Percentiles rank a stretch among this genome's conserved stretches.
These are phyloP conservation scores for Teinopalpus imperialis DNA, from an alignment of 2,888 invertebrate species.

Conservation along the genomic window DNA sequence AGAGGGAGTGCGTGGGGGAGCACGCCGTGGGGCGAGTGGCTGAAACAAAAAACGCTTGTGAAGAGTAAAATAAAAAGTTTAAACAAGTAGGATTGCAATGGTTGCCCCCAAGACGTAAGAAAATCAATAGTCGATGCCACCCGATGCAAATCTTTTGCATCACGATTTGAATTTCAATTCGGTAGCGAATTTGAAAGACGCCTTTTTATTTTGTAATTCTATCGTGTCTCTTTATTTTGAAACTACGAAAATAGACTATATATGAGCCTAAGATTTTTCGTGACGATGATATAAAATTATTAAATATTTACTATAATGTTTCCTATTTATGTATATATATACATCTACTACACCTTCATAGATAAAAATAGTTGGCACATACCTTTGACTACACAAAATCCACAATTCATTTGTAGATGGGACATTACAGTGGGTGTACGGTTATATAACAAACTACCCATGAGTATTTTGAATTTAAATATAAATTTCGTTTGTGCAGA, in stretches of 20 bases:
- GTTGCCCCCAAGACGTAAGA: constrained; percentile 73
- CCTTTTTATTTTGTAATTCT: constrained; percentile 53
- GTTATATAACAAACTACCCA: too few relatives aligned
- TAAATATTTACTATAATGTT: too few relatives aligned
- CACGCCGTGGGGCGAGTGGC: constrained; percentile 71
- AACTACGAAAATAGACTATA: constrained; percentile 3
- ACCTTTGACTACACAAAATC: too few relatives aligned
- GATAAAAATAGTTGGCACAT: too few relatives aligned
- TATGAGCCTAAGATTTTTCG: too few relatives aligned
- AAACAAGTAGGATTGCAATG: constrained; percentile 77
- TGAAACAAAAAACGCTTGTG: constrained; percentile 81
- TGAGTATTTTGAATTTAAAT: too few relatives aligned
- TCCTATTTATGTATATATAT: too few relatives aligned
- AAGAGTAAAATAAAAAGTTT: constrained; percentile 82
- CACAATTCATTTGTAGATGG: too few relatives aligned
- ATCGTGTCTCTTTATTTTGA: constrained; percentile 29
- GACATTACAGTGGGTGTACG: too few relatives aligned
- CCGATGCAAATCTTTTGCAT: constrained; percentile 78
- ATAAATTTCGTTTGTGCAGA: too few relatives aligned
- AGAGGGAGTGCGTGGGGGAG: constrained; percentile 78
- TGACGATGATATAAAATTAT: too few relatives aligned
- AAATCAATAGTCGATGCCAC: constrained; percentile 77
- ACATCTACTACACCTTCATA: too few relatives aligned
- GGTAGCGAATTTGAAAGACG: constrained; percentile 56
- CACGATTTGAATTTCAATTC: constrained; percentile 75